These are phyloP conservation scores for Drosophila lacicola DNA, from an alignment of 2,888 invertebrate species.

Conservation along the genomic window DNA sequence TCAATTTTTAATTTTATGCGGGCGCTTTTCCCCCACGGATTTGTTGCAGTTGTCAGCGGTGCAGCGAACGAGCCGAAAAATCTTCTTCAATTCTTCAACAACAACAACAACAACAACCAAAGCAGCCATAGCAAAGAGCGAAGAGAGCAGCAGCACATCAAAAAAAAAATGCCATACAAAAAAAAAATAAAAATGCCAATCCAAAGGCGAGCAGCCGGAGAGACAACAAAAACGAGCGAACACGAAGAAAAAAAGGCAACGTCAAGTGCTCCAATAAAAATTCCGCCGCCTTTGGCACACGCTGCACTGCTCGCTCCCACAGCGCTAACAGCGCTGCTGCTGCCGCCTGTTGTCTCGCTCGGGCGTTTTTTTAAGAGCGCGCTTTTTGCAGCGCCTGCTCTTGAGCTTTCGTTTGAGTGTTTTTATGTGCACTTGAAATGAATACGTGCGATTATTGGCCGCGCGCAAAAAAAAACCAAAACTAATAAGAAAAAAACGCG, in stretches of 20 bases:
- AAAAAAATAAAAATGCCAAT: conserved; percentile 59
- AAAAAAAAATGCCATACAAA: conserved; percentile 38
- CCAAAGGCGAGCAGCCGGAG: conserved; percentile 64
- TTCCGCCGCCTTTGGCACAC: conserved; percentile 70
- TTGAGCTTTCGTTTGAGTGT: conserved; percentile 72
- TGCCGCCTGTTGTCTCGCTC: conserved; percentile 31
- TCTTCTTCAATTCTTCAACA: conserved; percentile 45
- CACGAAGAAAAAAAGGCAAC: conserved; percentile 25
- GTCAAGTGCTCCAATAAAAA: conserved; percentile 78
- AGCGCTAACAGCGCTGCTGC: conserved; percentile 10
- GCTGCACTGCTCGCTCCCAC: conserved; percentile 51
- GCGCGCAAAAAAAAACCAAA: conserved; percentile 5
- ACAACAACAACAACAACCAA: conserved; percentile 25
- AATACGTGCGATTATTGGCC: conserved; percentile 72
- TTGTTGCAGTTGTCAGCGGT: conserved; percentile 60
- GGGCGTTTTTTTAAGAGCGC: conserved; percentile 60
- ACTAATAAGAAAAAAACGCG: conserved; percentile 24
- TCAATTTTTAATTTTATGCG: conserved; percentile 65
- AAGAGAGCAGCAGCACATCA: conserved; percentile 17
- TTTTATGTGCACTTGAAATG: conserved; percentile 74
- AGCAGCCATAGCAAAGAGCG: conserved; percentile 30
- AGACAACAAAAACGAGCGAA: conserved; percentile 40
- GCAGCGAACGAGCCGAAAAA: conserved; percentile 61
- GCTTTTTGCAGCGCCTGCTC: conserved; percentile 58
- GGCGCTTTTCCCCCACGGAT: conserved; percentile 61